Base-by-base conservation (phyloP, 2,113 vertebrate species). In the Regulus satrapa region DNA sequence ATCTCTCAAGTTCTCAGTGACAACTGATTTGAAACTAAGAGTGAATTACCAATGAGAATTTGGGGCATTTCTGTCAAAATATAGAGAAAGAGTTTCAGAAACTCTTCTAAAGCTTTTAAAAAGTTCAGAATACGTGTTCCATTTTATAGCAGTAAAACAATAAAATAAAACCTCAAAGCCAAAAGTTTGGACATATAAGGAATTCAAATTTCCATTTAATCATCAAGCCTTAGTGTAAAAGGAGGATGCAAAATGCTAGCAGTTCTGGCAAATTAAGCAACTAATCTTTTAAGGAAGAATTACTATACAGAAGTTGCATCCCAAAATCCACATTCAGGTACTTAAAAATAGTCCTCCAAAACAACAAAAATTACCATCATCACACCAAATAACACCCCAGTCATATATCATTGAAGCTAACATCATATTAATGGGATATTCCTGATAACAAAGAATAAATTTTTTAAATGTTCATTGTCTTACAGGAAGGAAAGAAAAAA, bases 1-100 rank as follows among this genome's bases (percentile, higher is more conserved):
- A 51, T 93, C 94, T 92, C 84, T 87, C 59, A 96, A 95, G 76
- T 68, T 84, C 49, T 94, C 84, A 90, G 48, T 79, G 81, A 88
- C 45, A 93, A 79, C n/a, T 80, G 79, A 61, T 48, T 73, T 78
- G 48, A 86, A 90, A 80, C 3, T 21, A 24, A 18, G 52, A 68
- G 18, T 63, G 12, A 84, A 87, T 61, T 38, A 46, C 49, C 14
- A 85, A 45, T 55, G 25, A 68, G 66, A 82, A 62, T 55, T 46
- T 43, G 9, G 62, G 28, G 10, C 4, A 52, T 68, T 79, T 72
- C 52, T 68, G 4, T 41, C 25, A 11, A 49, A 61, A 79, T 36
- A 26, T 63, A 49, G 11, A 62, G 18, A 52, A 51, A 51, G 10
- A n/a, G 29, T 43, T 84, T 69, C 75, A 71, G 49, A 90, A 32